These are phyloP conservation scores for Epistrophe eligans DNA, from an alignment of 2,888 invertebrate species.

Conservation along the genomic window DNA sequence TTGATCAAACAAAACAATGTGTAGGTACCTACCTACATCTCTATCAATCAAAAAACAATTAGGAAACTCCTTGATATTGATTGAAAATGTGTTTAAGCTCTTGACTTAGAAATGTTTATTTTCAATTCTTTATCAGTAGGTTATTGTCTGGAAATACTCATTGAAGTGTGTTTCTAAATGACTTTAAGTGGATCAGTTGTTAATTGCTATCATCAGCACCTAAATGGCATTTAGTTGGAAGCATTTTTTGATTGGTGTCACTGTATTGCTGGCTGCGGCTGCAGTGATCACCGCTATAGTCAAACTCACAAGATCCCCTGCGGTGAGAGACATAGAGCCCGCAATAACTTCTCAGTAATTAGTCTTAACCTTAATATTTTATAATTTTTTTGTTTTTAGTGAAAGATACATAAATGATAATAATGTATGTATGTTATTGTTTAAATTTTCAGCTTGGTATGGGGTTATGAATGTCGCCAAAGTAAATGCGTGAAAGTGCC, in stretches of 20 bases:
- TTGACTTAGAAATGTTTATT: slow-evolving; percentile 4
- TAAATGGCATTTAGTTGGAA: slow-evolving; percentile 57
- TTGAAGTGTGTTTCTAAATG: slow-evolving; percentile 41
- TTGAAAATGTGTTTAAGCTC: neutral
- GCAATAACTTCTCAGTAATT: slow-evolving; percentile 4
- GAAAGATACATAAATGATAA: neutral
- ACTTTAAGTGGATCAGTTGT: slow-evolving; percentile 54
- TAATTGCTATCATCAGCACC: slow-evolving; percentile 46
- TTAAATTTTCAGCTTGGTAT: slow-evolving; percentile 77
- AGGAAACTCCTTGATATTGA: slow-evolving; percentile 44
- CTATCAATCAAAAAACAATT: slow-evolving; percentile 35
- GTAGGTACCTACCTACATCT: slow-evolving; percentile 15
- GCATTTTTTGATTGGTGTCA: slow-evolving; percentile 52
- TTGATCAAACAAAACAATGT: neutral
- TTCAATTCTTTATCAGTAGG: slow-evolving; percentile 51
- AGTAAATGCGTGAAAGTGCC: slow-evolving; percentile 81
- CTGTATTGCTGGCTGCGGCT: slow-evolving; percentile 13
- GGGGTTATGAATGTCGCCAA: slow-evolving; percentile 81
- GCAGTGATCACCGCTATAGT: slow-evolving; percentile 44
- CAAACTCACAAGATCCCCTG: slow-evolving; percentile 37
- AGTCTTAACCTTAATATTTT: neutral
- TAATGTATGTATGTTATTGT: neutral
- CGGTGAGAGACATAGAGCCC: neutral
- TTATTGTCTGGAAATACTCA: slow-evolving; percentile 34
- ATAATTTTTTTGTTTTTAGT: neutral